A percentile compares a stretch with the other conserved stretches of the same genome.
Conservation (phyloP, 2,113 vertebrate species). For the Coturnix japonica region DNA sequence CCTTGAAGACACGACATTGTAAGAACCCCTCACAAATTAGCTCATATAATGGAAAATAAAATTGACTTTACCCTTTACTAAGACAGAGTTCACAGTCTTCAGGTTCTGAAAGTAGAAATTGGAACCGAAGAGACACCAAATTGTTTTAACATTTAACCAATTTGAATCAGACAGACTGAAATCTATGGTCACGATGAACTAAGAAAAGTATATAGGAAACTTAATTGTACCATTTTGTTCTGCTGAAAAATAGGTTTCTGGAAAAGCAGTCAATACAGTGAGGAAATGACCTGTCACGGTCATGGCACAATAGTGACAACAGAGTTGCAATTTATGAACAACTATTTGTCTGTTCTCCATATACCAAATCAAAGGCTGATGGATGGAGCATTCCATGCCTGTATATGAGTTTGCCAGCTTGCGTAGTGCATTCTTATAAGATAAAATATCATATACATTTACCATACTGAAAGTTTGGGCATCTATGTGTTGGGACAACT, state of each 20-base stretch:
- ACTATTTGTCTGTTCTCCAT: neutral
- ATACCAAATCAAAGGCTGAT: neutral
- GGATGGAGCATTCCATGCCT: neutral
- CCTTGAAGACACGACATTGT: constrained; percentile 67
- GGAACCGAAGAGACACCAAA: constrained; percentile 39
- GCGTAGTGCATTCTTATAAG: neutral
- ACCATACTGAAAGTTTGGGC: neutral
- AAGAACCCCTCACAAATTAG: constrained; percentile 62
- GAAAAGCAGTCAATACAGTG: constrained; percentile 10
- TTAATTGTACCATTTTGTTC: constrained; percentile 11
- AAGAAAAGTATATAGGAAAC: constrained; percentile 13
- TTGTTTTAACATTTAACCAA: constrained; percentile 38
- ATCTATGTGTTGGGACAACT: neutral
- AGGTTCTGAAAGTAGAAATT: neutral
- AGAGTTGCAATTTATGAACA: neutral
- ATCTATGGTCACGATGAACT: neutral
- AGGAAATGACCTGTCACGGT: constrained; percentile 15
- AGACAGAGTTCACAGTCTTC: constrained; percentile 16
- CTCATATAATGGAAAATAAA: constrained; percentile 55
- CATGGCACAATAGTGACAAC: constrained; percentile 17
- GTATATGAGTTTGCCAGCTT: neutral
- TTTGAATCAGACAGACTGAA: neutral
- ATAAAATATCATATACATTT: neutral
- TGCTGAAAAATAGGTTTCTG: constrained; percentile 25
- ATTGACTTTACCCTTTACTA: constrained; percentile 42